These are phyloP conservation scores for Aphodius granarius DNA, from an alignment of 2,888 invertebrate species.

Conservation along the genomic window DNA sequence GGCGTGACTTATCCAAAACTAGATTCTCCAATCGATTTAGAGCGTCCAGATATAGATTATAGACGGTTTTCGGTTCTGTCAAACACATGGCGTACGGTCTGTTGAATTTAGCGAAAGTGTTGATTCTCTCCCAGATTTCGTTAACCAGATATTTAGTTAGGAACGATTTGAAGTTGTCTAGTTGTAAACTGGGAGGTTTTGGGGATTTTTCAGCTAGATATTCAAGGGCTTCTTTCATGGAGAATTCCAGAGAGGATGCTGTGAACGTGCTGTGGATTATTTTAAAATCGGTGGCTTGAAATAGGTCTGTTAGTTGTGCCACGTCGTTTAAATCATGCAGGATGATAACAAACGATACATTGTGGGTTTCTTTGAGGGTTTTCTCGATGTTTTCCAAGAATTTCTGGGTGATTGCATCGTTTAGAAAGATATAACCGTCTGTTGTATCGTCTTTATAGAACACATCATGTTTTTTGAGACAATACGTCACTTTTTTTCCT, in stretches of 20 bases:
- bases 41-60: conserved; percentile 68
- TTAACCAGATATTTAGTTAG: conserved; percentile 61
- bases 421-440: conserved; percentile 48
- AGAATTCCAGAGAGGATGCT: conserved; percentile 29
- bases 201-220: conserved; percentile 59
- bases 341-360: conserved; percentile 39
- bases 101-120: conserved; percentile 50
- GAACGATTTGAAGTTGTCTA: conserved; percentile 60
- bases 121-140: conserved; percentile 65
- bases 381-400: conserved; percentile 39
- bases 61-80: conserved; percentile 61
- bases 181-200: conserved; percentile 59
- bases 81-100: conserved; percentile 54
- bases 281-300: conserved; percentile 40
- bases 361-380: background rate
- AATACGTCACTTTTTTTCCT: conserved; percentile 43
- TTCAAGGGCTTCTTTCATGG: conserved; percentile 43
- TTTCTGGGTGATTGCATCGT: conserved; percentile 40
- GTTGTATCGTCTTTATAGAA: conserved; percentile 30
- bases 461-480: conserved; percentile 43
- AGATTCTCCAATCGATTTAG: conserved; percentile 64
- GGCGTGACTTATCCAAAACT: conserved; percentile 62
- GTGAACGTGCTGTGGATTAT: conserved; percentile 38
- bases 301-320: conserved; percentile 32
- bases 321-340: conserved; percentile 31